These are phyloP conservation scores for Coenobita brevimanus DNA, from an alignment of 1,140 invertebrate species.

Conservation along the genomic window DNA sequence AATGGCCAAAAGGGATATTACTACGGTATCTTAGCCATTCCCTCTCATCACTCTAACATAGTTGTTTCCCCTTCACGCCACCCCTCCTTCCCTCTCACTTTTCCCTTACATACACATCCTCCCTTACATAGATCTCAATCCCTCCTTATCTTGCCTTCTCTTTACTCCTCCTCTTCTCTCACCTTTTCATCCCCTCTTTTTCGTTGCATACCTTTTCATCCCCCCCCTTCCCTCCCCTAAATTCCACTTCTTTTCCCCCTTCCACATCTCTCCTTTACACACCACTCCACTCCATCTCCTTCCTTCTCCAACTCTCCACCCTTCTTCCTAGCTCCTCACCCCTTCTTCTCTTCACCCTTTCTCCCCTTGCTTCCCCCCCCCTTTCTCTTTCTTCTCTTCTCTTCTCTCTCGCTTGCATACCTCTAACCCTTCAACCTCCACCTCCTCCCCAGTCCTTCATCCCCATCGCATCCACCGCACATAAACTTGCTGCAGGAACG, in stretches of 20 bases:
- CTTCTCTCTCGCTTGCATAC: neutral
- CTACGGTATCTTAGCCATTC: neutral
- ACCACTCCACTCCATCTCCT: neutral
- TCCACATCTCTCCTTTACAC: neutral
- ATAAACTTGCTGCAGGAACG: too few relatives aligned
- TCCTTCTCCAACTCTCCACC: neutral
- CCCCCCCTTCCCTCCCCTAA: neutral
- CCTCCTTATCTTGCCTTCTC: constrained; percentile 7
- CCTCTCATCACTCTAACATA: neutral
- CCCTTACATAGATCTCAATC: neutral
- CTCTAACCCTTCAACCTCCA: neutral
- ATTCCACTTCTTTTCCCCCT: neutral
- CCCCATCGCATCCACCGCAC: neutral
- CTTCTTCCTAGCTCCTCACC: neutral
- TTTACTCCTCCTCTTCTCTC: constrained; percentile 13
- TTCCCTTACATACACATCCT: neutral
- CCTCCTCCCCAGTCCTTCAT: neutral
- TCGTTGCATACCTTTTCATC: neutral
- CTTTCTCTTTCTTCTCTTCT: neutral
- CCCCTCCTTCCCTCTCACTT: neutral
- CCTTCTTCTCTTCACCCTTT: neutral
- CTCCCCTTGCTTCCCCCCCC: neutral
- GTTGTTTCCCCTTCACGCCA: neutral
- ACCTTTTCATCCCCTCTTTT: neutral
- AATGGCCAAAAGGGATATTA: neutral